A percentile compares a stretch with the other conserved stretches of the same genome.
These are phyloP conservation scores for Caenorhabditis virilis DNA, from an alignment of 2,888 invertebrate species.

Conservation along the genomic window DNA sequence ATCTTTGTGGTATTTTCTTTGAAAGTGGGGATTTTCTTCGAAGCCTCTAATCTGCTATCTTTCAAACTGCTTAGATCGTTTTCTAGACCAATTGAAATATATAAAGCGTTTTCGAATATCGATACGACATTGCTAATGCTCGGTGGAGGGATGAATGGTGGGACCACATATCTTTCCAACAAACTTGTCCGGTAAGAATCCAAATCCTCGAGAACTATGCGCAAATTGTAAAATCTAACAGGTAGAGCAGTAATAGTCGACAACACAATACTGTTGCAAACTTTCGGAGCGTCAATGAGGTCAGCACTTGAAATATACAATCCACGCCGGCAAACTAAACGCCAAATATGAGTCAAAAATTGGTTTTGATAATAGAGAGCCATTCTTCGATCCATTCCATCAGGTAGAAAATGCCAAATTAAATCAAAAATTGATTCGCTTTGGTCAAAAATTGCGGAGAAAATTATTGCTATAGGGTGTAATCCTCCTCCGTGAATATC, in stretches of 20 bases:
- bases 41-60: too few species aligned
- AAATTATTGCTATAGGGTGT: not conserved
- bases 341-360: not conserved
- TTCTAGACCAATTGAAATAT: too few species aligned
- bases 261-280: not conserved
- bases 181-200: not conserved
- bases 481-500: not conserved
- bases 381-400: conserved; percentile 6
- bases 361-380: conserved; percentile 3
- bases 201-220: not conserved
- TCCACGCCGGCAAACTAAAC: not conserved
- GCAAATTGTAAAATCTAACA: not conserved
- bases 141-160: not conserved
- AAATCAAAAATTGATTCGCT: not conserved
- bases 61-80: too few species aligned
- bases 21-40: too few species aligned
- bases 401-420: not conserved
- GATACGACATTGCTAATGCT: too few species aligned
- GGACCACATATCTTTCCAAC: not conserved
- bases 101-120: too few species aligned
- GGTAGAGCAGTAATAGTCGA: not conserved
- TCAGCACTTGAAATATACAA: not conserved
- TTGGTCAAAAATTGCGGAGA: not conserved
- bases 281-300: not conserved
- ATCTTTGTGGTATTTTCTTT: too few species aligned